Evolutionary conservation across 64 coral and sea anemone genomes (phyloP).

Genomic region (Stylophora pistillata): DNA sequence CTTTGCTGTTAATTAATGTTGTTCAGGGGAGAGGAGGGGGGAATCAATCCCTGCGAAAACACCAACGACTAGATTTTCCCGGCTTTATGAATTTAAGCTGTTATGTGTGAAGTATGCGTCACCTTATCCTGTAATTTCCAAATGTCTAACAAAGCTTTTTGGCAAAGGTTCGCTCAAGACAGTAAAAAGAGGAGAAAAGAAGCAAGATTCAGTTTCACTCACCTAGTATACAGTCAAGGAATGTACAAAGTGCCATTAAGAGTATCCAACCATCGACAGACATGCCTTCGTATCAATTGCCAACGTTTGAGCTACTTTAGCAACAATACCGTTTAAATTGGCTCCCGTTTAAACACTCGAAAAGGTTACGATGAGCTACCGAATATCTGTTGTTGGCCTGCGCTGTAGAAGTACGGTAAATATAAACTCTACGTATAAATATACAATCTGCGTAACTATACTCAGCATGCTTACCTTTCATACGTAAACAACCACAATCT

Average conservation of each 20-base stretch:
- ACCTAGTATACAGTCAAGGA: slow-evolving; percentile 5
- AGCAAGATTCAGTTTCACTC: background rate
- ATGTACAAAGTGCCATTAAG: background rate
- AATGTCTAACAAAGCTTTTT: background rate
- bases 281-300: background rate
- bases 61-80: too few relatives aligned
- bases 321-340: background rate
- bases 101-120: too few relatives aligned
- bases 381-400: background rate
- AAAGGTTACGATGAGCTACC: too few relatives aligned
- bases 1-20: too few relatives aligned
- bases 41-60: too few relatives aligned
- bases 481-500: background rate
- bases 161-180: background rate
- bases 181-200: background rate
- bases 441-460: background rate
- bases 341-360: too few relatives aligned
- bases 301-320: background rate
- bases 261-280: background rate
- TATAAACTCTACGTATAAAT: too few relatives aligned
- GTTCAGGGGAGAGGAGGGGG: too few relatives aligned
- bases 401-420: too few relatives aligned
- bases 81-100: too few relatives aligned
- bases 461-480: background rate
- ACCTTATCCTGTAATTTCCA: too few relatives aligned